Evolutionary conservation across 2,888 invertebrate species (phyloP).

Genomic region (Plusia festucae): DNA sequence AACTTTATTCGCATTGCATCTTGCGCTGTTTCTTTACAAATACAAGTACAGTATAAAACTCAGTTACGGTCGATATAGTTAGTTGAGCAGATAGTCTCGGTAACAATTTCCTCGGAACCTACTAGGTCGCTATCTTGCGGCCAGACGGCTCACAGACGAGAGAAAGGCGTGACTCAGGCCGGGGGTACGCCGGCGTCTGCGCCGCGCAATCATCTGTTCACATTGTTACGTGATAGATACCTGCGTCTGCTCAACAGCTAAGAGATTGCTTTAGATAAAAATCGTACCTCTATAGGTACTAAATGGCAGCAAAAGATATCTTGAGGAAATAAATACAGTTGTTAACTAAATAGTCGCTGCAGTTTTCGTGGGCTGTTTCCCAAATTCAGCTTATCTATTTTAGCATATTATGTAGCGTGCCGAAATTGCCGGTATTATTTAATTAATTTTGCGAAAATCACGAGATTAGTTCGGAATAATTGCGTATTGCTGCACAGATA

Average conservation of each 20-base stretch:
- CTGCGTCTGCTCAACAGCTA: constrained; percentile 26
- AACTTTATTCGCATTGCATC: background rate
- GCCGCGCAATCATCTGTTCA: constrained; percentile 63
- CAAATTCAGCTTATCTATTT: background rate
- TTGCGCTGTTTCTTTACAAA: background rate
- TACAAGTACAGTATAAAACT: background rate
- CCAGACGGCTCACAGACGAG: constrained; percentile 59
- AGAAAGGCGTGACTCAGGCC: constrained; percentile 79
- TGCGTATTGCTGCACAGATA: background rate
- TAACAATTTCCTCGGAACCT: background rate
- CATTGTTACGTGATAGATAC: constrained; percentile 61
- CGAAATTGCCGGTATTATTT: too few species aligned
- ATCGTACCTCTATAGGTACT: background rate
- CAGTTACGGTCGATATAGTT: background rate
- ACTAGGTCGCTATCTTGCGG: constrained; percentile 7
- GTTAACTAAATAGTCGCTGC: background rate
- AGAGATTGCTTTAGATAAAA: constrained; percentile 19
- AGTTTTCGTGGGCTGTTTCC: background rate
- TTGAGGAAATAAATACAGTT: background rate
- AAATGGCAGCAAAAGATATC: too few species aligned
- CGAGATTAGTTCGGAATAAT: background rate
- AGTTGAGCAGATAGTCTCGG: background rate
- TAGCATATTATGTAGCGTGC: background rate
- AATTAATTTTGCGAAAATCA: too few species aligned
- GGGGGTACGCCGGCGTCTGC: constrained; percentile 24